phyloP scores from a whole-genome alignment of 2,113 vertebrate species.

The Scomber japonicus region DNA sequence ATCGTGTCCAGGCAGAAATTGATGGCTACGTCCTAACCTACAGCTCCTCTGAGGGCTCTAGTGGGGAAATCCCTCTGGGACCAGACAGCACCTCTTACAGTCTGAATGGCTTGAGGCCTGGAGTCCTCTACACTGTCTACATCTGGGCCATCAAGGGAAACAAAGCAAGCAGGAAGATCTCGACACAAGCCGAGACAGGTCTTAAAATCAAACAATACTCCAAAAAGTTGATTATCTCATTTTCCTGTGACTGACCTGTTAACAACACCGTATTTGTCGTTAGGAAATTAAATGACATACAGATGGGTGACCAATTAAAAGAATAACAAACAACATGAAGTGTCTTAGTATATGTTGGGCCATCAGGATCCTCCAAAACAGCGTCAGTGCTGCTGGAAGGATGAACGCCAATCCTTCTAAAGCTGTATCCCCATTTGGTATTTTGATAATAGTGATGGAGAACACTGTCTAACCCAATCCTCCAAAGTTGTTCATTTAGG shows the following conservation, averaged over 20 bases:
- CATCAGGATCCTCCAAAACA: background rate
- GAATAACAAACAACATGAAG: no score
- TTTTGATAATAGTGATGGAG: no score
- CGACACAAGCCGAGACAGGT: slow-evolving; percentile 84
- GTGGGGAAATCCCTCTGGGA: slow-evolving; percentile 75
- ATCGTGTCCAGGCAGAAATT: slow-evolving; percentile 75
- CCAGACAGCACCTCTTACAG: slow-evolving; percentile 74
- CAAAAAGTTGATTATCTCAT: slow-evolving; percentile 18
- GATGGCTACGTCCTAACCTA: slow-evolving; percentile 87
- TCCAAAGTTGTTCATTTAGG: background rate
- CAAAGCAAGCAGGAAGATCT: slow-evolving; percentile 81
- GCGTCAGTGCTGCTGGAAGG: background rate
- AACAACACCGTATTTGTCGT: background rate
- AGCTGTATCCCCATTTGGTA: background rate
- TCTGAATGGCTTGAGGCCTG: slow-evolving; percentile 83
- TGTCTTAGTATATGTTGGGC: background rate
- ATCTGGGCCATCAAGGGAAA: slow-evolving; percentile 85
- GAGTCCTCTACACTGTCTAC: slow-evolving; percentile 81
- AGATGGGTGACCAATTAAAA: background rate
- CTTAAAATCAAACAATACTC: background rate
- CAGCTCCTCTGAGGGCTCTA: slow-evolving; percentile 78
- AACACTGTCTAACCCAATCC: background rate
- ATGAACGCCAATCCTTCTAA: background rate
- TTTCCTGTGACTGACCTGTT: background rate
- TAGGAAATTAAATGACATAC: background rate